A percentile compares a stretch with the other conserved stretches of the same genome.
phyloP scores from a whole-genome alignment of 2,797 vertebrate species.

The Neostethus bicornis region DNA sequence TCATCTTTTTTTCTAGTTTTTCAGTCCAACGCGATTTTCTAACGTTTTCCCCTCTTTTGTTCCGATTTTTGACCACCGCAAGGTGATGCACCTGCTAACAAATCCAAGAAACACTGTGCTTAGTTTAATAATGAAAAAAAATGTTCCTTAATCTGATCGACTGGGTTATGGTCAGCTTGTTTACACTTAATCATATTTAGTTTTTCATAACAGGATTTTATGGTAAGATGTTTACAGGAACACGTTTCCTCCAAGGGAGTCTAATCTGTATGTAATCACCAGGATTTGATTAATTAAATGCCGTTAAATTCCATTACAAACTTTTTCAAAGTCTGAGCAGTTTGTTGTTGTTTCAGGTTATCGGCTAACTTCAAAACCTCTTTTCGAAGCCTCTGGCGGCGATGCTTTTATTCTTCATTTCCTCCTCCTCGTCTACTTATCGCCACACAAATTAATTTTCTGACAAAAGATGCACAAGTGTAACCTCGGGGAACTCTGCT shows the following conservation, averaged over 20 bases:
- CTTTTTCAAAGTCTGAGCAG: neutral
- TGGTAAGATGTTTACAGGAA: too few relatives aligned
- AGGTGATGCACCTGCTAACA: too few relatives aligned
- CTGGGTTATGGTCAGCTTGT: too few relatives aligned
- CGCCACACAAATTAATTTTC: slow-evolving; percentile 34
- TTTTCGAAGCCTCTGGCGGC: slow-evolving; percentile 15
- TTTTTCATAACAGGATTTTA: too few relatives aligned
- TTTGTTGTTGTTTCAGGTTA: slow-evolving; percentile 21
- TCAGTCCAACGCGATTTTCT: too few relatives aligned
- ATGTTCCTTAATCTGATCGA: too few relatives aligned
- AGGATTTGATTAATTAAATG: neutral
- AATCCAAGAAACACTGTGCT: too few relatives aligned
- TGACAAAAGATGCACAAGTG: slow-evolving; percentile 44
- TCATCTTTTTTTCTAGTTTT: too few relatives aligned
- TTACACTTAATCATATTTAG: too few relatives aligned
- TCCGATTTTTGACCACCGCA: too few relatives aligned
- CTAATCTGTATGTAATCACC: neutral
- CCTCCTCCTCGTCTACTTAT: slow-evolving; percentile 27
- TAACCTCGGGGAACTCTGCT: slow-evolving; percentile 39
- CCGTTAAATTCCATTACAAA: neutral
- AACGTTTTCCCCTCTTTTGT: too few relatives aligned
- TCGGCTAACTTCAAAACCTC: neutral
- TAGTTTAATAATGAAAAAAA: too few relatives aligned
- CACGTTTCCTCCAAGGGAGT: neutral
- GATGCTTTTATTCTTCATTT: slow-evolving; percentile 37